Conservation (phyloP, 2,888 invertebrate species). For the Polymixis flavicincta region DNA sequence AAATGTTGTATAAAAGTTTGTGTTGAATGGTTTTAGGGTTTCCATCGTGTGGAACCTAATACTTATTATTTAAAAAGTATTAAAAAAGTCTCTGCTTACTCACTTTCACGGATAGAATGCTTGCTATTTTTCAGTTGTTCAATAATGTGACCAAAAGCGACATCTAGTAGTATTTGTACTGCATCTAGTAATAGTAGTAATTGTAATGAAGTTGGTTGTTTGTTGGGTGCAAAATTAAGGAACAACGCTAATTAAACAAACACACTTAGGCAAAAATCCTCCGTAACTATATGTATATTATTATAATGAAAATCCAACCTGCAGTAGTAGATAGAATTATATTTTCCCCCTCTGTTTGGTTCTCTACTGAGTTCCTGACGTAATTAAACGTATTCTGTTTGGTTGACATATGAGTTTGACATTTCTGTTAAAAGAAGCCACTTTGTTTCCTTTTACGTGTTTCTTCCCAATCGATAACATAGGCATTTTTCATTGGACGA, state of each 20-base stretch:
- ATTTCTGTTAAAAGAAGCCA: neutral
- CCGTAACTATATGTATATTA: no score
- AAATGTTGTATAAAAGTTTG: no score
- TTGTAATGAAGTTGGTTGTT: no score
- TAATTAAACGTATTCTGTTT: slow-evolving; percentile 21
- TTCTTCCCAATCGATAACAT: accelerated
- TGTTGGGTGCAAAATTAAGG: neutral
- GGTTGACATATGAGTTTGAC: slow-evolving; percentile 27
- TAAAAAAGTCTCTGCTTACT: neutral
- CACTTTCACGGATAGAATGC: neutral
- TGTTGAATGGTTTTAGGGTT: no score
- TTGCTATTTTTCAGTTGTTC: no score
- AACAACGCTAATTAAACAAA: neutral
- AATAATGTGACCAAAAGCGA: neutral
- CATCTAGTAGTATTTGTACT: neutral
- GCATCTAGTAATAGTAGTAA: no score
- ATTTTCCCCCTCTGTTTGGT: neutral
- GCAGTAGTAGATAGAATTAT: no score
- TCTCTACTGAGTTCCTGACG: neutral
- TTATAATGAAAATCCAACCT: no score
- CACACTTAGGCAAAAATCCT: neutral
- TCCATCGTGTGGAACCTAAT: no score
- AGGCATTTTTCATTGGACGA: slow-evolving; percentile 1
- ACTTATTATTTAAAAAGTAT: no score
- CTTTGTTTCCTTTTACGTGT: slow-evolving; percentile 11